These are phyloP conservation scores for Ciconia maguari DNA, from an alignment of 2,113 vertebrate genomes.

Conservation along the genomic window DNA sequence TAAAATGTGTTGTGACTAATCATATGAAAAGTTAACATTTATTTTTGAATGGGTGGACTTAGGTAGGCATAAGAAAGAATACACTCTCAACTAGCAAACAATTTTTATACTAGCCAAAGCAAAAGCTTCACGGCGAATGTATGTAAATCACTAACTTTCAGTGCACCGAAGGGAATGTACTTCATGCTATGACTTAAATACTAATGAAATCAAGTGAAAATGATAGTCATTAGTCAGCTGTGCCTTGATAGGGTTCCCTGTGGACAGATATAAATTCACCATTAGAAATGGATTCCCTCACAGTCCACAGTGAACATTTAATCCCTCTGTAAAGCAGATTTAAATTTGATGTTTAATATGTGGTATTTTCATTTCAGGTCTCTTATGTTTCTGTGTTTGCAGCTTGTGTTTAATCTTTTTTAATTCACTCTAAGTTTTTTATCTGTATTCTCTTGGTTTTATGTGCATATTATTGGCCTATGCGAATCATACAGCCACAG, in stretches of 20 bases:
- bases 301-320: slow-evolving; percentile 53
- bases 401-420: slow-evolving; percentile 59
- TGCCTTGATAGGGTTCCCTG: slow-evolving; percentile 60
- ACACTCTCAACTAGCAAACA: slow-evolving; percentile 32
- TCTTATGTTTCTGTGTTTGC: slow-evolving; percentile 12
- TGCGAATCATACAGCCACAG: not conserved
- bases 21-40: slow-evolving; percentile 62
- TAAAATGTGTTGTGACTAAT: slow-evolving; percentile 22
- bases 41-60: slow-evolving; percentile 56
- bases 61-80: slow-evolving; percentile 19
- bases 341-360: slow-evolving; percentile 65
- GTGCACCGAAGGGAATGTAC: slow-evolving; percentile 49
- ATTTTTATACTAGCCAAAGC: slow-evolving; percentile 64
- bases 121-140: slow-evolving; percentile 46
- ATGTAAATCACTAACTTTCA: slow-evolving; percentile 70
- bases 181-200: slow-evolving; percentile 72
- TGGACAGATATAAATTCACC: slow-evolving; percentile 66
- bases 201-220: slow-evolving; percentile 77
- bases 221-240: slow-evolving; percentile 73
- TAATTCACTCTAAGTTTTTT: slow-evolving; percentile 27
- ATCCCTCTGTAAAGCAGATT: slow-evolving; percentile 63
- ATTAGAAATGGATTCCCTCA: slow-evolving; percentile 64
- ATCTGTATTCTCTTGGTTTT: not conserved
- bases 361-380: not conserved
- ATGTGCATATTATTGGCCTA: not conserved